Base-by-base conservation (phyloP, 2,113 vertebrate species). In the Bagarius yarrelli region DNA sequence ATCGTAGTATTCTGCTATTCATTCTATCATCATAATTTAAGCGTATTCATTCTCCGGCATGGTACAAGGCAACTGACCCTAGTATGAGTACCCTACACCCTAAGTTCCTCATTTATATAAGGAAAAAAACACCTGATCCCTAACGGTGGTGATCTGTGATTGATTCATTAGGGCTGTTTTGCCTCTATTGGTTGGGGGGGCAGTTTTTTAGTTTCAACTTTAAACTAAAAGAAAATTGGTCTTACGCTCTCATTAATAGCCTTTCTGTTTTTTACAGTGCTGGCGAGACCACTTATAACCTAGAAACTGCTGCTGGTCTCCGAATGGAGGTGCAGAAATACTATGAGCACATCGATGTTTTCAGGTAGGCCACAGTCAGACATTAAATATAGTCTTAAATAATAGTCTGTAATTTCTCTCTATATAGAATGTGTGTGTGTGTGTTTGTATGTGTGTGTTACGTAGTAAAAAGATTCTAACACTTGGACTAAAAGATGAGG, bases 381-480 rank as follows among this genome's bases (percentile, higher is more conserved):
- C 4, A 19, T 21, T 30, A 59, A 36, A 59, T 36, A 6, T 4
- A 21, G 30, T 83, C 5, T 53, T n/a, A 5, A 69, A 25, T 47
- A n/a, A n/a, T n/a, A n/a, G n/a, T n/a, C 12, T 18, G 16, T 15
- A 18, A 5, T 50, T 19, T 53, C 6, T 50, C 1, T 63, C 0
- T 36, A 11, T 19, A 21, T n/a, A 52, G 13, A 34, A 34, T 56
- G 5, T 79, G 8, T 44, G 53, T 64, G 53, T 78, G 16, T 36
- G 63, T 57, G 1, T 1, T 21, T 52, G 23, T 75, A 11, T 85
- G 0, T 81, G 0, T 81, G 52, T 79, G 87, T 76, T 84, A 55
- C 1, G 64, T 88, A 99, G 98, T 92, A 99, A 99, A 90, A 99
- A 94, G 93, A 99, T 99, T 88, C 88, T 98, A 85, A 96, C 93